Base-by-base conservation (phyloP, 1,140 invertebrate genomes). In the Chymomyza costata region DNA sequence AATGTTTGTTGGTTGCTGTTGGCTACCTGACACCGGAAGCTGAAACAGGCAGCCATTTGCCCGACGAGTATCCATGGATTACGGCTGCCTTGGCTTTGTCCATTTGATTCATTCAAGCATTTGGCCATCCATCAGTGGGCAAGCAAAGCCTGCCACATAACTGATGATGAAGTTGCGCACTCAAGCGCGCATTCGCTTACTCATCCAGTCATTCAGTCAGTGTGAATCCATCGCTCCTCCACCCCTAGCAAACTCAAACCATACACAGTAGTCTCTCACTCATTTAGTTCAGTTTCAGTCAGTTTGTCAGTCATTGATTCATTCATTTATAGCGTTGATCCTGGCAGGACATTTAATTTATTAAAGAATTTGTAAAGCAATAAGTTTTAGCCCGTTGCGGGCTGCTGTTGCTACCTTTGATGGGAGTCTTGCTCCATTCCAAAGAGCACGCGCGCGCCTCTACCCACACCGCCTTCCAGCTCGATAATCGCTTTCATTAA, bases 281-380 rank as follows among this genome's bases (percentile, higher is more conserved):
- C 13, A 21, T 16, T 8, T 41, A 38, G 34, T 52, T 48, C 58
- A 55, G n/a, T n/a, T 46, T 59, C 56, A 47, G 5, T 48, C 46
- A 32, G 38, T 14, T 46, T 32, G 44, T 47, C 58, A 25, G n/a
- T 31, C 71, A 69, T 69, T 59, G 62, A 71, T 63, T 60, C 62
- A 46, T 46, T 64, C 39, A 39, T 51, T 46, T 21, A 47, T 28
- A 40, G 31, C 25, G 7, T 10, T 34, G 31, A 39, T 34, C 35
- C 50, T 39, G 56, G 40, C 65, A 63, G 73, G 53, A 80, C 64
- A 78, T 80, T 78, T 71, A 71, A 78, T 78, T 80, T 78, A 78
- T 78, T 78, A 67, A 80, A 78, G 67, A 78, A 80, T 78, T 78
- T 78, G 71, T 80, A 80, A 71, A 71, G 71, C 71, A 78, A 71